Evolutionary conservation across 2,888 invertebrate genomes (phyloP), one percentile per base, ranked within the genome.

Genomic region (Xanthorhoe spadicearia): DNA sequence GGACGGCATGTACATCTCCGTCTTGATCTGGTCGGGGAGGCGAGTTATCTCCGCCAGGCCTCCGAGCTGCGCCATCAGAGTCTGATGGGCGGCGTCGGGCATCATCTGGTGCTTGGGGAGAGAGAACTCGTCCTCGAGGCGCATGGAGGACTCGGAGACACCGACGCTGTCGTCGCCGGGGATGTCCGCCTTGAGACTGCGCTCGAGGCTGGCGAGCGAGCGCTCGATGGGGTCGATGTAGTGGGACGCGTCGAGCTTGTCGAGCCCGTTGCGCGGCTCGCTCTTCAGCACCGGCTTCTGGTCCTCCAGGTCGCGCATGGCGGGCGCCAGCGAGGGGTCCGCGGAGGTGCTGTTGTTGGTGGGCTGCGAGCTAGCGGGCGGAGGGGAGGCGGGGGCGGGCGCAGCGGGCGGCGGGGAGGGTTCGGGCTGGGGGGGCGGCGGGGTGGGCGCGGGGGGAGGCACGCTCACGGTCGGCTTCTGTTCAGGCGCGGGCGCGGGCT

Each of bases 221-320:
- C 95, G 94, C 86, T 96, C 96, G 76, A 96, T 93, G 18, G 96
- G 96, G 85, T 96, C 96, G 64, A 95, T 94, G 76, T 89, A 92
- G 68, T 90, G 93, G 19, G 92, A 90, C 7, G 90, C 70, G 68
- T 92, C 92, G 1, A 89, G 78, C 71, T 90, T 92, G 64, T 92
- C 92, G 54, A 92, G 83, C 1, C 92, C 93, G 79, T 89, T 94
- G 73, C 84, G 87, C 64, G 88, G 78, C 76, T 93, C 85, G 60
- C 83, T 46, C 83, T 91, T 88, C 67, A 81, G 51, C 58, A 78
- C 56, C 2, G 83, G 79, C 66, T 90, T 90, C 46, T 73, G 81
- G 0, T 86, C 84, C 1, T 85, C 83, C 2, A 72, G 6, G 18
- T 84, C 76, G 56, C 81, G 78, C 5, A 62, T 70, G 10, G 80